A percentile compares a stretch with the other conserved stretches of the same genome.
Evolutionary conservation across 2,797 vertebrate species (phyloP).

Genomic region (Poeciliopsis gracilis): DNA sequence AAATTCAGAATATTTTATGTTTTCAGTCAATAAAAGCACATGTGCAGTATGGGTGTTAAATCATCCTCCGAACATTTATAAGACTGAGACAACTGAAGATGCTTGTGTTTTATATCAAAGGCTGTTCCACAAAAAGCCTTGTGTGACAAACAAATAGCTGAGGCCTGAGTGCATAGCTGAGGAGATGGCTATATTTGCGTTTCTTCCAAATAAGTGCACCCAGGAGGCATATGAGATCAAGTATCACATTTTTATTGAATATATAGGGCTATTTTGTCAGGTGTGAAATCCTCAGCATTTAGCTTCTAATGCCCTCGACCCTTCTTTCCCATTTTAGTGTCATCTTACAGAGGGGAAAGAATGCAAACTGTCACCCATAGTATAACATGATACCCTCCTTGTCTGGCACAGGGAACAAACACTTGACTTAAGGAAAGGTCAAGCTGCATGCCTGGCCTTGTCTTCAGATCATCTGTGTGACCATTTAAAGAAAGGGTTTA

Average conservation of each 20-base stretch:
- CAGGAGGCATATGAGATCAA: conserved; percentile 57
- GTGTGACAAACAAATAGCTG: conserved; percentile 63
- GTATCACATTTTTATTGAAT: conserved; percentile 79
- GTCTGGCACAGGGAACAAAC: conserved; percentile 63
- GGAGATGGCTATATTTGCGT: conserved; percentile 79
- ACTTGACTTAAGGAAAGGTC: conserved; percentile 73
- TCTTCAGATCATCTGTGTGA: conserved; percentile 75
- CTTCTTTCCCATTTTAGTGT: conserved; percentile 64
- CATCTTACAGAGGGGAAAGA: conserved; percentile 75
- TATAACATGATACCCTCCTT: conserved; percentile 67
- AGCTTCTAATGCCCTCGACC: conserved; percentile 52
- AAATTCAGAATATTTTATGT: background rate
- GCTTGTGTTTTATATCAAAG: conserved; percentile 62
- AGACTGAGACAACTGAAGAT: conserved; percentile 31
- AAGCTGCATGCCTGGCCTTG: conserved; percentile 60
- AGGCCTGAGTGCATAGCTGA: conserved; percentile 68
- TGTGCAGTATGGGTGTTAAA: background rate
- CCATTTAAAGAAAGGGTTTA: conserved; percentile 77
- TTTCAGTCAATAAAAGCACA: background rate
- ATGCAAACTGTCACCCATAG: conserved; percentile 64
- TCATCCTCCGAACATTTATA: conserved; percentile 18
- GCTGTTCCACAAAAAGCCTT: conserved; percentile 65
- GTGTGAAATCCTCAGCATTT: conserved; percentile 72
- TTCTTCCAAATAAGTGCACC: conserved; percentile 75
- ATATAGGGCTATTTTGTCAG: conserved; percentile 61